A percentile compares a stretch with the other conserved stretches of the same genome.
Conservation (phyloP, 1,140 invertebrate genomes). For the Drosophila quadrilineata region DNA sequence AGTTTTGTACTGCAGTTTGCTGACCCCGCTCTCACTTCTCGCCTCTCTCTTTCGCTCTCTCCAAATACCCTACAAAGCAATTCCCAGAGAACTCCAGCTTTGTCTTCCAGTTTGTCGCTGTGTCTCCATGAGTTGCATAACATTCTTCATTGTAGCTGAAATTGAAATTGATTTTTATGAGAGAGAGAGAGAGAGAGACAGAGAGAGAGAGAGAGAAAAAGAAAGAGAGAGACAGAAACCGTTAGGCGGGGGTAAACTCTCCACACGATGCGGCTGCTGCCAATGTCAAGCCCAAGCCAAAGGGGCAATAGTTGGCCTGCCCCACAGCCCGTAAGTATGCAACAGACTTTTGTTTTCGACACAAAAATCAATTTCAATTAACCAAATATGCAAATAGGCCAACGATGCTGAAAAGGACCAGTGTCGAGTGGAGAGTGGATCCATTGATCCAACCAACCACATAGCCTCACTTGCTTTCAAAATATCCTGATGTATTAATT, state of each 20-base stretch:
- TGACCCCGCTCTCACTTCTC: background rate
- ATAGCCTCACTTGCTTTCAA: background rate
- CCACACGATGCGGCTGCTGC: too few species aligned
- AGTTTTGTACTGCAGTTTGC: slow-evolving; percentile 32
- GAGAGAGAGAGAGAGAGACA: slow-evolving; percentile 27
- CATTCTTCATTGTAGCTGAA: slow-evolving; percentile 46
- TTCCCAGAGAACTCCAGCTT: too few species aligned
- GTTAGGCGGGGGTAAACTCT: too few species aligned
- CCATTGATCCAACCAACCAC: slow-evolving; percentile 19
- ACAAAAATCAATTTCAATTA: slow-evolving; percentile 73
- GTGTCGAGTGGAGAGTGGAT: too few species aligned
- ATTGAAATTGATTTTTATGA: slow-evolving; percentile 66
- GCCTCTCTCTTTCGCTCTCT: background rate
- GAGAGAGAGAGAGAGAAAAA: too few species aligned
- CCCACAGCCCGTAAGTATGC: slow-evolving; percentile 27
- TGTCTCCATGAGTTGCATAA: slow-evolving; percentile 32
- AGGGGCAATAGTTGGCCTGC: background rate
- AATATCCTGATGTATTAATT: background rate
- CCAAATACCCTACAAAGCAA: too few species aligned
- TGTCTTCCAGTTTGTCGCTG: too few species aligned
- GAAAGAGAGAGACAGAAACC: too few species aligned
- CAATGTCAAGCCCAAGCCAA: too few species aligned
- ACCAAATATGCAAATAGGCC: slow-evolving; percentile 58
- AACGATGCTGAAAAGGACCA: too few species aligned
- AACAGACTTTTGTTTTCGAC: slow-evolving; percentile 12